Evolutionary conservation across 2,888 invertebrate genomes (phyloP).

Genomic region (Callyntrura guangdongensis): DNA sequence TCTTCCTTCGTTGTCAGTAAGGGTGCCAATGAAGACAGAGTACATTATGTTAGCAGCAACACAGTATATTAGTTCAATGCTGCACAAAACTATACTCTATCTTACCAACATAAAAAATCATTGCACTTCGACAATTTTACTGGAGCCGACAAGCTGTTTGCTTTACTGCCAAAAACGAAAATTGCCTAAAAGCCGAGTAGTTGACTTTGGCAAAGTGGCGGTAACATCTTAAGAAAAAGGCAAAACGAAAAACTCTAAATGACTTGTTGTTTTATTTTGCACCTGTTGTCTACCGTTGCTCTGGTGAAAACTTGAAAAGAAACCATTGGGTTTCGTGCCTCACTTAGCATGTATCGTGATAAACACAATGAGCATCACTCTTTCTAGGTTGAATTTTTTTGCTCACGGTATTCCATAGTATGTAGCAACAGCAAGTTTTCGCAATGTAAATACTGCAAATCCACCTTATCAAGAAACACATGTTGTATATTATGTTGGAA

Average conservation of each 20-base stretch:
- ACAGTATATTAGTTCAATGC: too few relatives aligned
- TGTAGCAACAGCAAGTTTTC: neutral
- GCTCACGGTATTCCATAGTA: too few relatives aligned
- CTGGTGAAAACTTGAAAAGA: neutral
- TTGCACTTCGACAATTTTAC: neutral
- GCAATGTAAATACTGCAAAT: neutral
- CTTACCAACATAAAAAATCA: neutral
- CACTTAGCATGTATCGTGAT: neutral
- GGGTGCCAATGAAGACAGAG: too few relatives aligned
- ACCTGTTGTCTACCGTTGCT: slow-evolving; percentile 64
- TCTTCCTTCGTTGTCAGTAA: neutral
- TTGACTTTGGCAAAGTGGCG: neutral
- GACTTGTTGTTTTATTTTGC: slow-evolving; percentile 50
- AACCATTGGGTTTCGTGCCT: neutral
- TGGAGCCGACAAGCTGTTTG: neutral
- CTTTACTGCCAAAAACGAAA: slow-evolving; percentile 8
- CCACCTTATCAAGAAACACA: neutral
- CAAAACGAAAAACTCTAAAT: slow-evolving; percentile 1
- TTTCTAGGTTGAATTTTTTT: neutral
- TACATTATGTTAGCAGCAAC: too few relatives aligned
- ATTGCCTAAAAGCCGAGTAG: neutral
- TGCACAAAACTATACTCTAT: too few relatives aligned
- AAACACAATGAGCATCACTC: neutral
- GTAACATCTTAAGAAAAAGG: neutral
- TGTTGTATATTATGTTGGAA: too few relatives aligned